phyloP scores from a whole-genome alignment of 2,888 invertebrate species.

The Agrypnus murinus region DNA sequence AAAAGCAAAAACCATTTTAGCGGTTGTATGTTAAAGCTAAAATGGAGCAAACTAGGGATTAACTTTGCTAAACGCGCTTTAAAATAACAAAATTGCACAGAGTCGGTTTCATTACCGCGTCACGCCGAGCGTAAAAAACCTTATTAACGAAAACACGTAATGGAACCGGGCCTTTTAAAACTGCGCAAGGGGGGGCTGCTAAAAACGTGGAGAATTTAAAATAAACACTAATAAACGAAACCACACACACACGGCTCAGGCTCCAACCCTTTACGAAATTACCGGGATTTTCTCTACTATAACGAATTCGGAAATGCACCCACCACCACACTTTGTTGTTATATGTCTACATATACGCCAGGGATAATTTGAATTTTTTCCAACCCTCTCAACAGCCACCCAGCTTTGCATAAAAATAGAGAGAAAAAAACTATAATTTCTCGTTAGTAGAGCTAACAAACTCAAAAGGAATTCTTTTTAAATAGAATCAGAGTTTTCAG shows the following conservation, averaged over 20 bases:
- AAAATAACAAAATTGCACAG: slow-evolving; percentile 51
- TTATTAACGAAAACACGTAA: slow-evolving; percentile 53
- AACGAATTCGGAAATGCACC: slow-evolving; percentile 39
- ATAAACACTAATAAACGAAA: slow-evolving; percentile 48
- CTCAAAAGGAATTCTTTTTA: background rate
- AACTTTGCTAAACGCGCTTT: slow-evolving; percentile 52
- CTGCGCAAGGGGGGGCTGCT: slow-evolving; percentile 34
- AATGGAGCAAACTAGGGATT: slow-evolving; percentile 46
- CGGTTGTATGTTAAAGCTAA: slow-evolving; percentile 19
- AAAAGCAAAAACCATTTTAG: background rate
- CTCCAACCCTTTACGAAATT: slow-evolving; percentile 35
- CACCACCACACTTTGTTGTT: slow-evolving; percentile 27
- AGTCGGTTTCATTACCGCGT: slow-evolving; percentile 52
- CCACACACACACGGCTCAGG: slow-evolving; percentile 38
- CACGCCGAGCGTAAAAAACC: slow-evolving; percentile 53
- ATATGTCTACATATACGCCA: too few species aligned
- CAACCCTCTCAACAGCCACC: slow-evolving; percentile 10
- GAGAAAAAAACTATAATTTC: too few species aligned
- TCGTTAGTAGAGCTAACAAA: too few species aligned
- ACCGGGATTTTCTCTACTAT: slow-evolving; percentile 40
- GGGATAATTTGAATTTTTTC: slow-evolving; percentile 40
- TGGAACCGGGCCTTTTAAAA: slow-evolving; percentile 40
- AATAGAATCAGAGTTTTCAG: background rate
- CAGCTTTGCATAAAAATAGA: slow-evolving; percentile 2
- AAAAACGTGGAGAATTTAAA: slow-evolving; percentile 45